These are phyloP conservation scores for Onthophagus taurus DNA, from an alignment of 1,140 invertebrate species.

Conservation along the genomic window DNA sequence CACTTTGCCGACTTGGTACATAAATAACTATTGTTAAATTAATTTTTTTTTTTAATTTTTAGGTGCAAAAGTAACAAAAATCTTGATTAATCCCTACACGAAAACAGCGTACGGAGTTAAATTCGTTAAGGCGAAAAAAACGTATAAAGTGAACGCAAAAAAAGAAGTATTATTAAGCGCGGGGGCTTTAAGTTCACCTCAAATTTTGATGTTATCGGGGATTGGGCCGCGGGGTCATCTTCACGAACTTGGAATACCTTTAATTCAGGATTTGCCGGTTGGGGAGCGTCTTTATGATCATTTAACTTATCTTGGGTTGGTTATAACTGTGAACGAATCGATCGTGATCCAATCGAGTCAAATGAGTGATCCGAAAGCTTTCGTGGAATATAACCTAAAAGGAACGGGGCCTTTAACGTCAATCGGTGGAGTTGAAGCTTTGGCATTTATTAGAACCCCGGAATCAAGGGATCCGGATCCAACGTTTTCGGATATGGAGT, in stretches of 20 bases:
- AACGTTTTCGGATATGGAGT: constrained; percentile 49
- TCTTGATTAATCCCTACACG: constrained; percentile 63
- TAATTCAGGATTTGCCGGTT: constrained; percentile 41
- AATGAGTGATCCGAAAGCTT: constrained; percentile 7
- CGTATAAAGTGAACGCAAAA: constrained; percentile 39
- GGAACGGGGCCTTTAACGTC: constrained; percentile 27
- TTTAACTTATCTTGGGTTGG: constrained; percentile 37
- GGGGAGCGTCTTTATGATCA: constrained; percentile 50
- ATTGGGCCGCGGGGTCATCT: constrained; percentile 58
- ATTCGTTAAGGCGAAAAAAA: constrained; percentile 42
- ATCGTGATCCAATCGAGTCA: constrained; percentile 13
- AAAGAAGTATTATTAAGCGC: constrained; percentile 59
- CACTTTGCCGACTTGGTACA: too few species aligned
- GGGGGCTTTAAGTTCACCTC: constrained; percentile 68
- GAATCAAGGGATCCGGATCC: constrained; percentile 12
- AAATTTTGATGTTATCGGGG: constrained; percentile 72
- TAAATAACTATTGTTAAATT: too few species aligned
- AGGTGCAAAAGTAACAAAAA: constrained; percentile 68
- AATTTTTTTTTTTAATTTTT: too few species aligned
- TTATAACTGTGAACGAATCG: constrained; percentile 25
- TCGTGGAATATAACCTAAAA: constrained; percentile 5
- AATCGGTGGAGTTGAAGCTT: constrained; percentile 39
- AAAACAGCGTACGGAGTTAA: constrained; percentile 57
- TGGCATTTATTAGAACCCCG: constrained; percentile 41
- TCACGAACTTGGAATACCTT: constrained; percentile 36